A percentile compares a stretch with the other conserved stretches of the same genome.
Conservation (phyloP, 2,797 vertebrate genomes). For the Alexandromys oeconomus region DNA sequence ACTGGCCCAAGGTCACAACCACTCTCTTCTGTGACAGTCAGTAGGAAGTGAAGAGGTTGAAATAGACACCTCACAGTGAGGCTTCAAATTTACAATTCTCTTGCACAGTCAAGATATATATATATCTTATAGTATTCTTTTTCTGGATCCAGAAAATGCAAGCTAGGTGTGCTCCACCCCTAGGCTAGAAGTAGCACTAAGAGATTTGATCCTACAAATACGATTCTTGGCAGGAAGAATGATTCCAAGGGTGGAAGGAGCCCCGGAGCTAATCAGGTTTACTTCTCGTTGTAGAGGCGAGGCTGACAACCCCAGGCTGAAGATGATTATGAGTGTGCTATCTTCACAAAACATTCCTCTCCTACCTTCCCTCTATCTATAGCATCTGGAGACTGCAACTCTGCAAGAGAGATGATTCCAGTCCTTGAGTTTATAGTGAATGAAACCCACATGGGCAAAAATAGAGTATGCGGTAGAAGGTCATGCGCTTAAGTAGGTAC, state of each 20-base stretch:
- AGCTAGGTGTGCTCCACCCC: background rate
- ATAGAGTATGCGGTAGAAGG: background rate
- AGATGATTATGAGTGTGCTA: slow-evolving; percentile 8
- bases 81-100: background rate
- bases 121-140: background rate
- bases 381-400: background rate
- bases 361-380: background rate
- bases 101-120: background rate
- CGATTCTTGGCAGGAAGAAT: slow-evolving; percentile 7
- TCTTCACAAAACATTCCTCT: slow-evolving; percentile 38
- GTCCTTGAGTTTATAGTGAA: background rate
- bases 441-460: background rate
- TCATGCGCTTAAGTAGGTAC: background rate
- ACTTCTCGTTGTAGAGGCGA: background rate
- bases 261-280: slow-evolving; percentile 8
- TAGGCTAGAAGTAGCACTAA: background rate
- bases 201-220: slow-evolving; percentile 11
- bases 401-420: slow-evolving; percentile 2
- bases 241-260: background rate
- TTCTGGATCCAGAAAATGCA: background rate
- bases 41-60: background rate
- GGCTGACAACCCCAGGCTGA: background rate
- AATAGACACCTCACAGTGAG: background rate
- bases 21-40: background rate
- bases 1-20: slow-evolving; percentile 70